A percentile compares a stretch with the other conserved stretches of the same genome.
Evolutionary conservation across 2,888 invertebrate species (phyloP).

Genomic region (Drosophila pseudotalamancana): DNA sequence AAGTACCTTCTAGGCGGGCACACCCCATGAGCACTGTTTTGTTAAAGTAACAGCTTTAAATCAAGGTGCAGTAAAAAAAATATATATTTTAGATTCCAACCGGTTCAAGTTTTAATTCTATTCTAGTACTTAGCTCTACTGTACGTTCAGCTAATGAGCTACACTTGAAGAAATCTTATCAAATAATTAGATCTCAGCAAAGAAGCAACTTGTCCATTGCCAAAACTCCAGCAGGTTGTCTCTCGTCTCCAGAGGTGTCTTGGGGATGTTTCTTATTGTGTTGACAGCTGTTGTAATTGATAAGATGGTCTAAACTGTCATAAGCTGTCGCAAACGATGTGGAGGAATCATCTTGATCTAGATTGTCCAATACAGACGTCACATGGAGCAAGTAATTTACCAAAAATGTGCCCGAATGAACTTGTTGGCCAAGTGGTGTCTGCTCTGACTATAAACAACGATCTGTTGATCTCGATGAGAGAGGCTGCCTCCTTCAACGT

Average conservation of each 20-base stretch:
- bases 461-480: constrained; percentile 19
- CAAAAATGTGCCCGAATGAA: constrained; percentile 70
- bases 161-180: constrained; percentile 1
- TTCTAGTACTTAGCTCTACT: not conserved
- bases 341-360: constrained; percentile 65
- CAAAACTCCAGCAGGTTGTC: constrained; percentile 13
- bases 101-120: too few species aligned
- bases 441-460: constrained; percentile 40
- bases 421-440: constrained; percentile 60
- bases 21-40: too few species aligned
- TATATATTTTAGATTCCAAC: too few species aligned
- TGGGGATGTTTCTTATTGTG: constrained; percentile 37
- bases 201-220: not conserved
- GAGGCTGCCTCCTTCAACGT: constrained; percentile 17
- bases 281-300: constrained; percentile 68
- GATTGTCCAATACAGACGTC: constrained; percentile 79
- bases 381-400: constrained; percentile 73
- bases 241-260: constrained; percentile 24
- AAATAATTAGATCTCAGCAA: constrained; percentile 1
- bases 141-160: not conserved
- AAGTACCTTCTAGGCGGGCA: too few species aligned
- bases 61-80: too few species aligned
- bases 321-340: constrained; percentile 69
- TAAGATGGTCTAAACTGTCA: constrained; percentile 69
- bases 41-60: too few species aligned